phyloP scores from a whole-genome alignment of 2,113 vertebrate genomes.

The Ivindomyrus marchei region DNA sequence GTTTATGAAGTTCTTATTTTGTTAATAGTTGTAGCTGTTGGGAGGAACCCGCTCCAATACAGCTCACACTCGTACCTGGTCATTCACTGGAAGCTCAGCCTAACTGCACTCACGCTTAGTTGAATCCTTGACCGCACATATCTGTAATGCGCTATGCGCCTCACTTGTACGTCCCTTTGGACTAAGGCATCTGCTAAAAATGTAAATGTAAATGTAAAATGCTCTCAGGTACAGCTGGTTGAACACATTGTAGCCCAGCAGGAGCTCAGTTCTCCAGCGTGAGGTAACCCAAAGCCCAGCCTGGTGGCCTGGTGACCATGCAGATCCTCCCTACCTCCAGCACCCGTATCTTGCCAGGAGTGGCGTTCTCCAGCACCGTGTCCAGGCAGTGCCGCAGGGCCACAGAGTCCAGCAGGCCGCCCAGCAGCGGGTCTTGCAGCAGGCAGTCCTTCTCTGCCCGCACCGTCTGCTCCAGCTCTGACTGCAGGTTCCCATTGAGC shows the following conservation, averaged over 20 bases:
- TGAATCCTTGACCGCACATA: background rate
- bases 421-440: conserved; percentile 71
- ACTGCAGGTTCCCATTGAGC: conserved; percentile 78
- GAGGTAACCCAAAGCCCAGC: background rate
- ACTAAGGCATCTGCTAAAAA: background rate
- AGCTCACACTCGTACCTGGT: background rate
- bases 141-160: background rate
- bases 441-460: conserved; percentile 67
- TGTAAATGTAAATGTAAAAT: background rate
- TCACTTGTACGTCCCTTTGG: background rate
- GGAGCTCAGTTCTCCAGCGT: background rate
- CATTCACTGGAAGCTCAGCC: background rate
- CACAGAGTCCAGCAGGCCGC: conserved; percentile 63
- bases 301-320: background rate
- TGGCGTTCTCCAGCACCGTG: conserved; percentile 71
- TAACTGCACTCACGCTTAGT: background rate
- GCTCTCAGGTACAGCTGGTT: background rate
- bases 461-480: conserved; percentile 72
- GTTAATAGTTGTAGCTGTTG: background rate
- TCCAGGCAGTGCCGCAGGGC: conserved; percentile 76
- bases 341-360: conserved; percentile 67
- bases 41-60: background rate
- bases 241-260: background rate
- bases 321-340: conserved; percentile 67
- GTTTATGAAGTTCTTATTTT: background rate